Conservation (phyloP, 2,797 vertebrate genomes). For the Yasuhikotakia modesta region DNA sequence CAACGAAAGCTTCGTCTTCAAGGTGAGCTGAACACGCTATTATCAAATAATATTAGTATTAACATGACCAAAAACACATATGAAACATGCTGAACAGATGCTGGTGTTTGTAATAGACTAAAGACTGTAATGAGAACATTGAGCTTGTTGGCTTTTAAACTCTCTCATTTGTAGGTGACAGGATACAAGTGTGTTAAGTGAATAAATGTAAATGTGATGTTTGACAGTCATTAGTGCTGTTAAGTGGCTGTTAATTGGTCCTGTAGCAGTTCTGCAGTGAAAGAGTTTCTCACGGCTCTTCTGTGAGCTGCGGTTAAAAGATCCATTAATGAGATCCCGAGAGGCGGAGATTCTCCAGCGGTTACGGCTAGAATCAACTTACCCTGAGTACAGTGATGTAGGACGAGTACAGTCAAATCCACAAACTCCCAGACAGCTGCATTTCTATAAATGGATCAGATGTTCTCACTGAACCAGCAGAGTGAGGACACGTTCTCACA, state of each 20-base stretch:
- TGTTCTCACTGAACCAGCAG: too few species aligned
- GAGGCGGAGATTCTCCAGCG: slow-evolving; percentile 57
- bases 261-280: slow-evolving; percentile 23
- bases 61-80: too few species aligned
- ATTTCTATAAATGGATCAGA: too few species aligned
- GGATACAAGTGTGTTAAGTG: too few species aligned
- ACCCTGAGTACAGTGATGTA: slow-evolving; percentile 31
- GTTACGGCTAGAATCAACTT: slow-evolving; percentile 10
- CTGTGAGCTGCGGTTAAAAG: slow-evolving; percentile 51
- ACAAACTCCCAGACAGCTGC: slow-evolving; percentile 17
- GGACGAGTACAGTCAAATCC: slow-evolving; percentile 31
- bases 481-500: too few species aligned
- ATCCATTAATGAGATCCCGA: slow-evolving; percentile 68
- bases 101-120: too few species aligned
- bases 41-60: too few species aligned
- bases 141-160: too few species aligned
- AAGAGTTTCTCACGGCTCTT: slow-evolving; percentile 9
- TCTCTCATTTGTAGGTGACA: too few species aligned
- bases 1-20: slow-evolving; percentile 96
- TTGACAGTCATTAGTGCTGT: slow-evolving; percentile 28
- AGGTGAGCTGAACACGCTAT: slow-evolving; percentile 72
- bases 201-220: neutral
- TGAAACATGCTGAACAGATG: too few species aligned
- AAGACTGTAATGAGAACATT: too few species aligned
- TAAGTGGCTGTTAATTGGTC: neutral